Base-by-base conservation (phyloP, 1,140 invertebrate species). In the Drosophila rhopaloa region DNA sequence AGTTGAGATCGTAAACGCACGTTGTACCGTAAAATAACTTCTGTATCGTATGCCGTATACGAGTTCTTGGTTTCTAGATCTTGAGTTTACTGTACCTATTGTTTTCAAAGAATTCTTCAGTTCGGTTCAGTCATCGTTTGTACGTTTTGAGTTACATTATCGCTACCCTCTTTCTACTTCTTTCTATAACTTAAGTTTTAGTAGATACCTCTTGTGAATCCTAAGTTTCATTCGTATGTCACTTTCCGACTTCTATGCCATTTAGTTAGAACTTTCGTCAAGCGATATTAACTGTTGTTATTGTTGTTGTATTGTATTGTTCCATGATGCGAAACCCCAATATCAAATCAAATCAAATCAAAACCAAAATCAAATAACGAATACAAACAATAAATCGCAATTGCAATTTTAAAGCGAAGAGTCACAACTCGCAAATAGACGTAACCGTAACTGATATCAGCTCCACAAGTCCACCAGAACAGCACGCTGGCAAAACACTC, bases 241-340 rank as follows among this genome's bases (percentile, higher is more conserved):
- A 40, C 19, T 70, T 77, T 71, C 41, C 61, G 46, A 55, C 46
- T 79, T 68, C 27, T 75, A 50, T 77, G 54, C 56, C 61, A 61
- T 75, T 70, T 86, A 79, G 83, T 83, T 83, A 89, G 72, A 53
- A 77, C 80, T 83, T 54, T 48, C 41, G 79, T 81, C 63, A 75
- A 81, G 70, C 51, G 74, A 91, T 91, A 89, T 73, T 91, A 91
- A 91, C 77, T 91, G 90, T 91, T 91, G 90, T 91, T 90, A 86
- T 91, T 86, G 81, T 91, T 91, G 89, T 92, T 92, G 88, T 91
- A 90, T 91, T 89, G 85, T 91, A 90, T 82, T 91, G 90, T 91
- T 92, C 79, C 76, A 79, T 88, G 75, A 88, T 81, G 79, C 62
- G 53, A 86, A 77, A 55, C 40, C 50, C 61, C 44, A 67, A 76